Percentiles rank a stretch among this genome's conserved stretches.
phyloP scores from a whole-genome alignment of 2,113 vertebrate species.

The Oxyruncus cristatus region DNA sequence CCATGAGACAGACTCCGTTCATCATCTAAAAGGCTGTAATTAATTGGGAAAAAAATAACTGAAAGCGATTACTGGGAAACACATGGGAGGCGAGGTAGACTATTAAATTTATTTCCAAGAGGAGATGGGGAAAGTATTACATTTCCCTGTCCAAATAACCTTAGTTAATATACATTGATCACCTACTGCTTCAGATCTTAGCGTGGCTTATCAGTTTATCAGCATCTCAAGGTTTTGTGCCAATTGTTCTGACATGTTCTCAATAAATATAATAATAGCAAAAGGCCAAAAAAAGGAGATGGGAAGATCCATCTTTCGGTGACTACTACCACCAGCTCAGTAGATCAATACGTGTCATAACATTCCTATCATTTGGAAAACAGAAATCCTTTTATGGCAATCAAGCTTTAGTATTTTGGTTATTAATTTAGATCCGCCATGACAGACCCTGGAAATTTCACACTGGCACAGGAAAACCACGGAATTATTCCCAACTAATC shows the following conservation, averaged over 20 bases:
- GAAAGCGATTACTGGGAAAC: conserved; percentile 26
- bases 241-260: conserved; percentile 42
- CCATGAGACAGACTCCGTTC: neutral
- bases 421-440: conserved; percentile 35
- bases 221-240: neutral
- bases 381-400: conserved; percentile 42
- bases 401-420: conserved; percentile 34
- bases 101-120: neutral
- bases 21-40: conserved; percentile 59
- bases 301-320: conserved; percentile 23
- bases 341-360: conserved; percentile 54
- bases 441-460: neutral
- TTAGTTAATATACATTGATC: conserved; percentile 55
- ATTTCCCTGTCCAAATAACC: conserved; percentile 43
- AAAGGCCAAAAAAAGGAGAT: conserved; percentile 36
- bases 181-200: neutral
- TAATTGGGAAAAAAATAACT: conserved; percentile 38
- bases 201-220: conserved; percentile 31
- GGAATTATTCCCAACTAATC: neutral
- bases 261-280: conserved; percentile 39
- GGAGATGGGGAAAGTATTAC: neutral
- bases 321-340: neutral
- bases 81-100: conserved; percentile 26
- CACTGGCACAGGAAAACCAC: neutral
- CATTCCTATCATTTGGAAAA: conserved; percentile 16